Evolutionary conservation across 2,888 invertebrate species (phyloP), one percentile per base, ranked within the genome.

Genomic region (Sacculina carcini): DNA sequence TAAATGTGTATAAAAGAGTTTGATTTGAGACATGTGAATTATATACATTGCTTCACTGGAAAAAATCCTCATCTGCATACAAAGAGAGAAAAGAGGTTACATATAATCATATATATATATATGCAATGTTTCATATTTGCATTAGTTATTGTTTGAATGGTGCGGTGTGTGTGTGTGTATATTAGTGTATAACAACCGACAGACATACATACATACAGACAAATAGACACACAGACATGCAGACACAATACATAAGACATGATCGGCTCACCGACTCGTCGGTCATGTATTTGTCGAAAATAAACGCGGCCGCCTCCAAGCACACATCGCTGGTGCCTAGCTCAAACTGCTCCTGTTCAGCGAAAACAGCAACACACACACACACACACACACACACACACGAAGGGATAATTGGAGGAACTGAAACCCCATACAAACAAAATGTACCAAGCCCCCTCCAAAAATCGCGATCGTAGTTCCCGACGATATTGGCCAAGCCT

Each of bases 271-370:
- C 66, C 54, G 62, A 68, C 58, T 66, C 66, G 58, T 73, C 71
- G n/a, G 42, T 28, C 60, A 81, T 68, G 65, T 75, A 78, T 61
- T 73, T 73, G 60, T 74, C 73, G 63, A 71, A 73, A 51, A 77
- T 66, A 52, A 67, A 66, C 62, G 72, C 69, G 52, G 87, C 89
- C 65, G 81, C 73, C 61, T 77, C 77, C 61, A 74, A 71, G 55
- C 90, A 73, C 65, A 79, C 77, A 69, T 89, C 89, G 69, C 89
- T 89, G 65, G 81, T 78, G 65, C 89, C 86, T 62, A 92, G 76
- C 71, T 92, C 90, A 73, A 89, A 92, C 63, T 80, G 78, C 64
- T 78, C 79, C 72, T 72, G 62, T 31, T 62, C 58, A 57, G 38
- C 55, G 39, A 53, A 48, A 52, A 36, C 51, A 9, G 14, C 16